Base-by-base conservation (phyloP, 2,113 vertebrate species). In the Apteryx owenii region DNA sequence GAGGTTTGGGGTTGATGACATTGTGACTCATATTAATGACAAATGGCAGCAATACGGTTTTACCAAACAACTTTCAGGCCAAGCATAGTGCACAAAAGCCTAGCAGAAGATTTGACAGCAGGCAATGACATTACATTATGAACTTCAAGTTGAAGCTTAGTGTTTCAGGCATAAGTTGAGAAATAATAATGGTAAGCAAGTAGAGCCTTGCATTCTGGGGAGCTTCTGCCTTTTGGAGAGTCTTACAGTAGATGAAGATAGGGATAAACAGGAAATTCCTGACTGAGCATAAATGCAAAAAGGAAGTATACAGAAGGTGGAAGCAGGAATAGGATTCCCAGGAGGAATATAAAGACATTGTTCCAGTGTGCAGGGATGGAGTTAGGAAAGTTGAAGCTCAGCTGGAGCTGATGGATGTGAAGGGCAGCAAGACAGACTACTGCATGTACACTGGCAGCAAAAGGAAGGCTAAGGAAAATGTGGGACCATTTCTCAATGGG, bases 61-160 rank as follows among this genome's bases (percentile, higher is more conserved):
- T 64, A 87, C 70, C 58, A 70, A 96, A 73, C 85, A 96, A 97
- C 94, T 96, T 96, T 91, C 86, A 91, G 90, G 89, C 81, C 69
- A 72, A 66, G 22, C 56, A 93, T 12, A 2, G 71, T 71, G 92
- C 87, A 91, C 61, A 95, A 93, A 95, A 80, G 21, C 61, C 42
- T 89, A 95, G 42, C 50, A 87, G 56, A 89, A 95, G n/a, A 56
- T 73, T 81, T 89, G 75, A 93, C 51, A 90, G 66, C 25, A 75
- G 21, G 28, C 81, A 48, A 90, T 79, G 61, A 71, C 65, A 81
- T 93, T 85, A 53, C 46, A 29, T 85, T 87, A 48, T 36, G 73
- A 85, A 92, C 44, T 66, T 75, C 46, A 60, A 22, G 36, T 62
- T 76, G 64, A 90, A 29, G 5, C 71, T 92, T 88, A 79, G 73